These are phyloP conservation scores for Drosophila lacicola DNA, from an alignment of 2,888 invertebrate genomes.

Conservation along the genomic window DNA sequence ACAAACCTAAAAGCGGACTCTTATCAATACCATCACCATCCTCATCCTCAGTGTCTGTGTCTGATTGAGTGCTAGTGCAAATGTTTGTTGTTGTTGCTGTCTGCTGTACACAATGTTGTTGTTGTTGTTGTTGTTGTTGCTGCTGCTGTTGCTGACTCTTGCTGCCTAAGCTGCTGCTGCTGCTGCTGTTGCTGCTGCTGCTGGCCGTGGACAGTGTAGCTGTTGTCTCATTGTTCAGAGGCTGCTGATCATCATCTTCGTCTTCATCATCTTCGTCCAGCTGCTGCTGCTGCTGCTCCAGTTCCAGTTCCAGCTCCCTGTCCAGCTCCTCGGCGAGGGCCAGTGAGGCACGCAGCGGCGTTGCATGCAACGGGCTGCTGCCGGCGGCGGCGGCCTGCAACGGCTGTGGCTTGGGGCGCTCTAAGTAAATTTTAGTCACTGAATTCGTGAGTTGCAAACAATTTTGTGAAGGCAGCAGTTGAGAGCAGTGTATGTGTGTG, in stretches of 20 bases:
- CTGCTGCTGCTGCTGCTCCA: slow-evolving; percentile 7
- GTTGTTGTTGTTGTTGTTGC: slow-evolving; percentile 10
- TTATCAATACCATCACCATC: slow-evolving; percentile 82
- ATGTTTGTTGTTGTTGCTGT: slow-evolving; percentile 43
- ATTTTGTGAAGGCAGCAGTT: slow-evolving; percentile 46
- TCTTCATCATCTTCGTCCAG: slow-evolving; percentile 30
- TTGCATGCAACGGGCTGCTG: slow-evolving; percentile 34
- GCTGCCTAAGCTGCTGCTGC: slow-evolving; percentile 24
- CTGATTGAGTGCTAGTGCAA: slow-evolving; percentile 66
- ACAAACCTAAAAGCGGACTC: slow-evolving; percentile 85
- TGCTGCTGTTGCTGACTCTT: slow-evolving; percentile 29
- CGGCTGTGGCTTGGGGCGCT: slow-evolving; percentile 53
- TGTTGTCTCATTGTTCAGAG: slow-evolving; percentile 77
- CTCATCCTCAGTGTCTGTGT: slow-evolving; percentile 72
- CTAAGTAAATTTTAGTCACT: slow-evolving; percentile 78
- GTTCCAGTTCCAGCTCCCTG: slow-evolving; percentile 62
- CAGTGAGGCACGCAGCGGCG: slow-evolving; percentile 66
- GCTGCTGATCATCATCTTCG: slow-evolving; percentile 79
- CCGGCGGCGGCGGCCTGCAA: slow-evolving; percentile 3
- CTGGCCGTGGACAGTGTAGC: slow-evolving; percentile 60
- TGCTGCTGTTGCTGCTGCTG: slow-evolving; percentile 47
- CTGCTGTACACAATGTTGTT: slow-evolving; percentile 14
- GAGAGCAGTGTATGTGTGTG: slow-evolving; percentile 39
- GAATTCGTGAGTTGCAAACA: slow-evolving; percentile 53
- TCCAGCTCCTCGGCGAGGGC: slow-evolving; percentile 72